A percentile compares a stretch with the other conserved stretches of the same genome.
Conservation (phyloP, 2,113 vertebrate species). For the Hippocampus zosterae region DNA sequence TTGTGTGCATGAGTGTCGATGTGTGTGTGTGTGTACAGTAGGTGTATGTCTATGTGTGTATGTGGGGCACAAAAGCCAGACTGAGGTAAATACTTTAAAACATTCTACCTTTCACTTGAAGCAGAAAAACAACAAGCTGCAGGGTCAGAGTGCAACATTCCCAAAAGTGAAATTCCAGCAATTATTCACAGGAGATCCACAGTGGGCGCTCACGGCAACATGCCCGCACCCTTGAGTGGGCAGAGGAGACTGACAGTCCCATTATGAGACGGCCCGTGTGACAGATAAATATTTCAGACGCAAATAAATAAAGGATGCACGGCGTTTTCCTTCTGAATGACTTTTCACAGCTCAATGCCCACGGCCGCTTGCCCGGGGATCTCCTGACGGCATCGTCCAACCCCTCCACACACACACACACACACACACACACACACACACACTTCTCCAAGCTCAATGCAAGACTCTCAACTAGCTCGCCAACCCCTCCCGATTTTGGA, state of each 20-base stretch:
- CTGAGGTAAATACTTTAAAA: conserved; percentile 68
- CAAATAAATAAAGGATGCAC: conserved; percentile 99
- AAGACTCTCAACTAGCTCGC: conserved; percentile 49
- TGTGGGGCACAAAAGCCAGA: conserved; percentile 45
- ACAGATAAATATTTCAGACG: conserved; percentile 98
- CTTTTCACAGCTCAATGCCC: conserved; percentile 87
- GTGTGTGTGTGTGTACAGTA: conserved; percentile 17
- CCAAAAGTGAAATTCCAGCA: conserved; percentile 80
- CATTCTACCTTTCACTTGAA: conserved; percentile 67
- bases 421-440: conserved; percentile 15
- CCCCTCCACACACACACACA: conserved; percentile 24
- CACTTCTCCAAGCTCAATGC: conserved; percentile 41
- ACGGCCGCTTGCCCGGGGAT: conserved; percentile 76
- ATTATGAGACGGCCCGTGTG: conserved; percentile 89
- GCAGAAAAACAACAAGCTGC: conserved; percentile 66
- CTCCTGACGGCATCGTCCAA: conserved; percentile 70
- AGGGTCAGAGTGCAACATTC: conserved; percentile 70
- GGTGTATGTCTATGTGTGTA: conserved; percentile 29
- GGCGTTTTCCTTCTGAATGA: conserved; percentile 86
- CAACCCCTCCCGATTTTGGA: conserved; percentile 24
- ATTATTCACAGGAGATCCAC: conserved; percentile 78
- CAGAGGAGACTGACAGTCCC: conserved; percentile 86
- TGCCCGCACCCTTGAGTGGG: conserved; percentile 76
- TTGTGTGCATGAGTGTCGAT: conserved; percentile 40
- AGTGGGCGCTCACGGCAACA: conserved; percentile 73